phyloP scores from a whole-genome alignment of 2,113 vertebrate genomes.

The Lamprologus sp. region DNA sequence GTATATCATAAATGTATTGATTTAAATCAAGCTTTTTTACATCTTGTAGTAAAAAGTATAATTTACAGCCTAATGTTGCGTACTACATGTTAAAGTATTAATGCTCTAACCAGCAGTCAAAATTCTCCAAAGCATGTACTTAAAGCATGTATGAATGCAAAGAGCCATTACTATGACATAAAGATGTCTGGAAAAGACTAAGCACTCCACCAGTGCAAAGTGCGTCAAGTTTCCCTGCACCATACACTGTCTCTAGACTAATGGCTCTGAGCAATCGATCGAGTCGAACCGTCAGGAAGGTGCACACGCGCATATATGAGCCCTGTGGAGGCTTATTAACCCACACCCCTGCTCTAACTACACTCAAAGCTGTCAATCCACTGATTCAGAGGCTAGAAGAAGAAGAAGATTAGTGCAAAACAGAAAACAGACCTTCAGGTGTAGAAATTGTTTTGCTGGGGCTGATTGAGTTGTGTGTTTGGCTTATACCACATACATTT shows the following conservation, averaged over 20 bases:
- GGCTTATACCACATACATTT: neutral
- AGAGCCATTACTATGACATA: neutral
- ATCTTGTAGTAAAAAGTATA: neutral
- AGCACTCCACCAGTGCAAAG: conserved; percentile 24
- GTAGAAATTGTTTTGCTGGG: neutral
- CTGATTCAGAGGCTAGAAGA: neutral
- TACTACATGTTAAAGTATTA: neutral
- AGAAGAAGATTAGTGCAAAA: neutral
- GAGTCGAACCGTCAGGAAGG: neutral
- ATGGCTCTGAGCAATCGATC: conserved; percentile 29
- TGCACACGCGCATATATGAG: neutral
- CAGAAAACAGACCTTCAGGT: neutral
- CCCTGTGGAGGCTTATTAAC: neutral
- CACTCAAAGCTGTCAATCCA: conserved; percentile 8
- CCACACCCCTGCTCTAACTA: neutral
- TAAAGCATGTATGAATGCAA: neutral
- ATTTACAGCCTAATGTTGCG: neutral
- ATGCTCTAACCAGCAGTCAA: neutral
- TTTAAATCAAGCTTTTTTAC: neutral
- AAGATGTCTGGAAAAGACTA: conserved; percentile 5
- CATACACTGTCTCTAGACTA: conserved; percentile 5
- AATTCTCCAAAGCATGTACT: neutral
- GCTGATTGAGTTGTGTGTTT: neutral
- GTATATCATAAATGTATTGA: neutral
- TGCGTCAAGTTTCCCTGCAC: conserved; percentile 12